Percentiles rank a stretch among this genome's conserved stretches.
phyloP scores from a whole-genome alignment of 2,797 vertebrate species.

The Pyrocephalus nanus region DNA sequence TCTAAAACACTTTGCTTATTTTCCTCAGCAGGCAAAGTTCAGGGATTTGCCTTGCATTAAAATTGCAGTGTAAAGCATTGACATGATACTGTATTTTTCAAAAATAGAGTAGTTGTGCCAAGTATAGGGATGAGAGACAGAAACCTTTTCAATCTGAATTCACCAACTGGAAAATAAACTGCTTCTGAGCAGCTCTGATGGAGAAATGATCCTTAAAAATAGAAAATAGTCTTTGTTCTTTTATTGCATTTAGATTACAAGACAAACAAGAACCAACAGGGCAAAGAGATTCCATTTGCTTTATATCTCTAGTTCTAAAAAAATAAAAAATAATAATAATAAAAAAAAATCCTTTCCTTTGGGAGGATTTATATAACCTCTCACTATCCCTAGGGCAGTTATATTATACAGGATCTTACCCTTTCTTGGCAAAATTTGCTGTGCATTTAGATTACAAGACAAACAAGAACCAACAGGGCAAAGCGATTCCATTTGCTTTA shows the following conservation, averaged over 20 bases:
- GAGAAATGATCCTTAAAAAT: constrained; percentile 32
- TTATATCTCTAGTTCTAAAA: constrained; percentile 43
- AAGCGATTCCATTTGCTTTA: constrained; percentile 59
- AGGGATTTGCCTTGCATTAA: background rate
- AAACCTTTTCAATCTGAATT: background rate
- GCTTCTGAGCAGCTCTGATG: constrained; percentile 3
- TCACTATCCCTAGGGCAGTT: constrained; percentile 27
- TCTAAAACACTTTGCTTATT: background rate
- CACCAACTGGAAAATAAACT: constrained; percentile 17
- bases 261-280: constrained; percentile 8
- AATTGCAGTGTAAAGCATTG: background rate
- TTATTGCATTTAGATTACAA: constrained; percentile 56
- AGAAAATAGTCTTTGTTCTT: constrained; percentile 46
- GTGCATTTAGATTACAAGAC: constrained; percentile 37
- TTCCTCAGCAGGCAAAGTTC: background rate
- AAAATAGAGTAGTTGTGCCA: background rate
- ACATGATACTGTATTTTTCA: background rate
- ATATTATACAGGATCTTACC: constrained; percentile 22
- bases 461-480: constrained; percentile 11
- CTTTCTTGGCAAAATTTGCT: constrained; percentile 49
- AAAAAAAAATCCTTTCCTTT: constrained; percentile 25
- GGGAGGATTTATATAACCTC: background rate
- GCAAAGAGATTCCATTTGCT: constrained; percentile 58
- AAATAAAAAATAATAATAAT: constrained; percentile 36
- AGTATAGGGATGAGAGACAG: background rate